Evolutionary conservation across 2,797 vertebrate species (phyloP).

Genomic region (Emys orbicularis): DNA sequence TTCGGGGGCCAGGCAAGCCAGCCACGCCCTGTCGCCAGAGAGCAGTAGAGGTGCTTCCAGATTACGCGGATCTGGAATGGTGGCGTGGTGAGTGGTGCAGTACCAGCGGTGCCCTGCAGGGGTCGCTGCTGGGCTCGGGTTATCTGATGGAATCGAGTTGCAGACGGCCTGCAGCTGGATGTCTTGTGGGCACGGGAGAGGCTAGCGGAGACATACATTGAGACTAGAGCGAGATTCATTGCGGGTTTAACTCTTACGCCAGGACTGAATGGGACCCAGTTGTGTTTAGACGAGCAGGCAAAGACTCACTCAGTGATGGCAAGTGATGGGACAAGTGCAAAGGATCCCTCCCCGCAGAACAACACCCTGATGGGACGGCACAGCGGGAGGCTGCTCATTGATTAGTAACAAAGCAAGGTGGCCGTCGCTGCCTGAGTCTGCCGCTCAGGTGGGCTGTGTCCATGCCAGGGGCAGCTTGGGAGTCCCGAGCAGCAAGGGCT

Average conservation of each 20-base stretch:
- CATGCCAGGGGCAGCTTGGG: conserved; percentile 62
- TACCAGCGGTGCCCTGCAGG: background rate
- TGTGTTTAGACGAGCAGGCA: conserved; percentile 29
- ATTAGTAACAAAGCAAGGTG: conserved; percentile 76
- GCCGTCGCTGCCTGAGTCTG: conserved; percentile 76
- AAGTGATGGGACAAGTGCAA: conserved; percentile 71
- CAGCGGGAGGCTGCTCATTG: conserved; percentile 64
- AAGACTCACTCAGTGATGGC: conserved; percentile 17
- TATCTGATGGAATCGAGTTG: background rate
- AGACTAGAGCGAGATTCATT: background rate
- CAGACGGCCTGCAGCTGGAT: background rate
- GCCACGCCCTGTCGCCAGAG: background rate
- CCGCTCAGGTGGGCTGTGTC: background rate
- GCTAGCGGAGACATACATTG: accelerated
- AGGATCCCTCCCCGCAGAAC: conserved; percentile 48
- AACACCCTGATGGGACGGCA: background rate
- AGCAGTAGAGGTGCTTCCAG: background rate
- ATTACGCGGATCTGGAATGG: background rate
- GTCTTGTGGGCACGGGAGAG: background rate
- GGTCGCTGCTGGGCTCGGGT: too few relatives aligned
- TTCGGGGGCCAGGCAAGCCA: conserved; percentile 43
- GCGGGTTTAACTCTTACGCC: background rate
- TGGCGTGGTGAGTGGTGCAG: background rate
- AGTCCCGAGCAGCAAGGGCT: conserved; percentile 51
- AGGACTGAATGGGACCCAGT: background rate